phyloP scores from a whole-genome alignment of 2,113 vertebrate species.

The Chionomys nivalis region DNA sequence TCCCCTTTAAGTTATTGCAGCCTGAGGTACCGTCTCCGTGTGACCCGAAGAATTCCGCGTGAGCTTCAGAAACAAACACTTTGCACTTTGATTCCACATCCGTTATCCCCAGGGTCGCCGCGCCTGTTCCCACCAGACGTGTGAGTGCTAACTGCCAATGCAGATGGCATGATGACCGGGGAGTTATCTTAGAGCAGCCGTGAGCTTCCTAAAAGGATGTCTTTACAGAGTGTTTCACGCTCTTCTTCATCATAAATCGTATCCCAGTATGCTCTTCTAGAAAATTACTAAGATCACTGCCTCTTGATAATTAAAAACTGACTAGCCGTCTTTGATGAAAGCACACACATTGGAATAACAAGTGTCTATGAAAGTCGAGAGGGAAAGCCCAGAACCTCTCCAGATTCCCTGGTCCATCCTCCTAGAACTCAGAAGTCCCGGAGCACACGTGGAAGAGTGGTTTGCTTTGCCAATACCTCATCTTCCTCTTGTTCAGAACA shows the following conservation, averaged over 20 bases:
- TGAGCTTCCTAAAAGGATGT: neutral
- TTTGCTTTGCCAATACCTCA: neutral
- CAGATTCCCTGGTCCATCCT: neutral
- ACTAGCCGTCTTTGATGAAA: neutral
- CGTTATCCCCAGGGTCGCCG: neutral
- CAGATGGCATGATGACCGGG: too few relatives aligned
- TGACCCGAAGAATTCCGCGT: neutral
- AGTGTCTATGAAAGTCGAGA: neutral
- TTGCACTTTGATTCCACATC: neutral
- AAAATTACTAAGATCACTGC: constrained; percentile 19
- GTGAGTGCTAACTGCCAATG: neutral
- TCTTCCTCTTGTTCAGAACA: neutral
- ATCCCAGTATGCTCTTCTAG: constrained; percentile 18
- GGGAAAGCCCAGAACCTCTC: neutral
- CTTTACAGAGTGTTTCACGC: neutral
- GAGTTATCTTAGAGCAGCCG: neutral
- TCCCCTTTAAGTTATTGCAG: neutral
- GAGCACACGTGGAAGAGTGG: neutral
- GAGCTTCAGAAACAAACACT: neutral
- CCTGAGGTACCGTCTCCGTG: neutral
- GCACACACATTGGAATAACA: neutral
- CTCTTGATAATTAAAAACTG: constrained; percentile 12
- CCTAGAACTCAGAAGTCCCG: constrained; percentile 31
- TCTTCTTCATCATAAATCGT: neutral
- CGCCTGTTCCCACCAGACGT: fast-evolving